phyloP scores from a whole-genome alignment of 2,888 invertebrate genomes.

The Liopterus haemorrhoidalis region DNA sequence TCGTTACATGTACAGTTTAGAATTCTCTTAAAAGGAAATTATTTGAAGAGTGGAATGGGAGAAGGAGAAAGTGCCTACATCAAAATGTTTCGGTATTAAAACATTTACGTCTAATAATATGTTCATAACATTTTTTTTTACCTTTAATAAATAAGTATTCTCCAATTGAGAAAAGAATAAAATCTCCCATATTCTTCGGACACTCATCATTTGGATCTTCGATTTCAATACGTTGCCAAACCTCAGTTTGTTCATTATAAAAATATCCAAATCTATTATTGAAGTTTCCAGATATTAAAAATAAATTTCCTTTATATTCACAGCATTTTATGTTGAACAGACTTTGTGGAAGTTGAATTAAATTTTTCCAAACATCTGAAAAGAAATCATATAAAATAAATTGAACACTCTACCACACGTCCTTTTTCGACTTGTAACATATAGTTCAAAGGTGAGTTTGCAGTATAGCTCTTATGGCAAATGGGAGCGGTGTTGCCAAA shows the following conservation, averaged over 20 bases:
- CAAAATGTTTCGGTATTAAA: too few species aligned
- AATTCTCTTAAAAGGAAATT: too few species aligned
- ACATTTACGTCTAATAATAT: too few species aligned
- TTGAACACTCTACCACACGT: background rate
- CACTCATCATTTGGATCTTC: constrained; percentile 25
- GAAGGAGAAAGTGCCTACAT: too few species aligned
- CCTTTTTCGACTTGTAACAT: too few species aligned
- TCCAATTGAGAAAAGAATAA: constrained; percentile 35
- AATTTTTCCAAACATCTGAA: constrained; percentile 37
- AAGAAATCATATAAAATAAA: constrained; percentile 14
- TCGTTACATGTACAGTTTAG: too few species aligned
- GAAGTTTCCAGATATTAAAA: constrained; percentile 34
- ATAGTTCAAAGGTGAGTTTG: too few species aligned
- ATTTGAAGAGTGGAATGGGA: too few species aligned
- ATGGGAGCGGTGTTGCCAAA: too few species aligned
- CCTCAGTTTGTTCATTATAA: constrained; percentile 28
- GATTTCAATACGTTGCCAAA: constrained; percentile 33
- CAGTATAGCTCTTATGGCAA: too few species aligned
- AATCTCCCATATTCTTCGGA: constrained; percentile 29
- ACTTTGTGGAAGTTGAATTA: constrained; percentile 35
- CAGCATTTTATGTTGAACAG: constrained; percentile 38
- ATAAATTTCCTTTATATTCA: constrained; percentile 35
- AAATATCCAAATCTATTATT: constrained; percentile 36
- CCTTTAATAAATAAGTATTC: constrained; percentile 38
- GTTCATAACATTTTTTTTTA: too few species aligned